Conservation (phyloP, 2,797 vertebrate species). For the Crocidura indochinensis region DNA sequence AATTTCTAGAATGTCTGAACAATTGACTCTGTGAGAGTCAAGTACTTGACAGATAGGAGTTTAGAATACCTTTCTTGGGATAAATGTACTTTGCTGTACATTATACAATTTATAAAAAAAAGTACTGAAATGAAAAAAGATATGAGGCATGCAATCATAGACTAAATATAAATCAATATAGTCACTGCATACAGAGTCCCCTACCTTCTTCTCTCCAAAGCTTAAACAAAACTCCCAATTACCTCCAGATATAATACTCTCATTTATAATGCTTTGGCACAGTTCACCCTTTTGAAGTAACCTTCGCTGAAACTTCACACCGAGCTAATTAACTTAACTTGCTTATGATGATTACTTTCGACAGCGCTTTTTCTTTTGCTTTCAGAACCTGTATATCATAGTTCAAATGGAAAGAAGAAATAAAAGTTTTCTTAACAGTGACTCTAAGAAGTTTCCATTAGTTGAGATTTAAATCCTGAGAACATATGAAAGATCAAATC, state of each 20-base stretch:
- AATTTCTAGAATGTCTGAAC: not conserved
- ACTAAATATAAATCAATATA: constrained; percentile 13
- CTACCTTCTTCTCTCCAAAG: not conserved
- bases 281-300: constrained; percentile 32
- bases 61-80: not conserved
- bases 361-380: constrained; percentile 5
- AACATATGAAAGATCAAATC: constrained; percentile 25
- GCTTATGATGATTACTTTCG: constrained; percentile 34
- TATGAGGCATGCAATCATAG: not conserved
- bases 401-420: not conserved
- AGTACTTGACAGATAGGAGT: not conserved
- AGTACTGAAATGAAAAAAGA: not conserved
- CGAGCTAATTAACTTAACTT: constrained; percentile 61
- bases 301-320: constrained; percentile 49
- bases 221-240: constrained; percentile 15
- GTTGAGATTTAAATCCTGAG: constrained; percentile 23
- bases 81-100: not conserved
- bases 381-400: constrained; percentile 35
- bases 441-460: constrained; percentile 10
- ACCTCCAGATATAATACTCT: not conserved
- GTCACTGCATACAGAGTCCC: not conserved
- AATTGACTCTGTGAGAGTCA: not conserved
- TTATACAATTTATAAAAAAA: constrained; percentile 26
- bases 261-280: constrained; percentile 17
- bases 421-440: constrained; percentile 13